Evolutionary conservation across 2,797 vertebrate species (phyloP).

Genomic region (Bufotes viridis): DNA sequence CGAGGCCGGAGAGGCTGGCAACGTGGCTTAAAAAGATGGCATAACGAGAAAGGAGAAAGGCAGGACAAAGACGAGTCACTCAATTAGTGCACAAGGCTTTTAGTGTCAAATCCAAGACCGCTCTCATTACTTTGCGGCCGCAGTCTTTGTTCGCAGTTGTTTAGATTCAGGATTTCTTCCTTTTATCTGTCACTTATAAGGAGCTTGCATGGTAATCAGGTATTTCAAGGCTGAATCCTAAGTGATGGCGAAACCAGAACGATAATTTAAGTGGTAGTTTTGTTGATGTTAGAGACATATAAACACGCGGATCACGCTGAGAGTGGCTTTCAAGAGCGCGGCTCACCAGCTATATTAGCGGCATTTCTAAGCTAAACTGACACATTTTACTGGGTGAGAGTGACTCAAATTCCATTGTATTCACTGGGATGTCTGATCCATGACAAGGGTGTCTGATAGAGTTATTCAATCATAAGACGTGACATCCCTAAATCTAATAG

Average conservation of each 20-base stretch:
- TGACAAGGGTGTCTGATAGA: not conserved
- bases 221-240: constrained; percentile 79
- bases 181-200: constrained; percentile 67
- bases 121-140: constrained; percentile 83
- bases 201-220: constrained; percentile 85
- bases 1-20: constrained; percentile 75
- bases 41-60: constrained; percentile 80
- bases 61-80: constrained; percentile 82
- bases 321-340: not conserved
- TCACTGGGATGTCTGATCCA: not conserved
- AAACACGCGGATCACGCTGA: constrained; percentile 63
- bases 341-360: not conserved
- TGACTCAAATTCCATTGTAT: constrained; percentile 11
- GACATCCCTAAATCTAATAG: not conserved
- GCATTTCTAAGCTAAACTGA: not conserved
- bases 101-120: constrained; percentile 84
- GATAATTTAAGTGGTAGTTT: constrained; percentile 67
- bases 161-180: constrained; percentile 64
- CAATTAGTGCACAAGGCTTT: constrained; percentile 96
- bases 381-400: not conserved
- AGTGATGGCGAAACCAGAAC: constrained; percentile 68
- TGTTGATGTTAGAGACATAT: constrained; percentile 68
- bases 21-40: constrained; percentile 80
- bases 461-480: not conserved
- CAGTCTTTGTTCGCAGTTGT: constrained; percentile 87